phyloP scores from a whole-genome alignment of 2,888 invertebrate genomes.

The Eristalinus sepulchralis region DNA sequence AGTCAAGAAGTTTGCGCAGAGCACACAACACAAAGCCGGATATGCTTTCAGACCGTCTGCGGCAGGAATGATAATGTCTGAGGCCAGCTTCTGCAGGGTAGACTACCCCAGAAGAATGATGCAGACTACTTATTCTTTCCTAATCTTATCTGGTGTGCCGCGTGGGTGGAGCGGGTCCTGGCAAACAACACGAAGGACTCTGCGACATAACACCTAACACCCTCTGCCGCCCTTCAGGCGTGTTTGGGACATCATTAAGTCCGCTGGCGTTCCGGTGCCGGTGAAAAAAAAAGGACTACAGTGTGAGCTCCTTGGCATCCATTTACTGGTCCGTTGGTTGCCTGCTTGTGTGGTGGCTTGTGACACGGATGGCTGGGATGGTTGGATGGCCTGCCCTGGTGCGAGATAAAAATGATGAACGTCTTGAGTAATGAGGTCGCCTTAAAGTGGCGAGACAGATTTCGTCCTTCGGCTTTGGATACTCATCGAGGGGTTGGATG shows the following conservation, averaged over 20 bases:
- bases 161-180: conserved; percentile 43
- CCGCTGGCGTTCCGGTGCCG: conserved; percentile 42
- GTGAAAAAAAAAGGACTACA: conserved; percentile 6
- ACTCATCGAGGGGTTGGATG: conserved; percentile 25
- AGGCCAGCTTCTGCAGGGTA: conserved; percentile 51
- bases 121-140: conserved; percentile 68
- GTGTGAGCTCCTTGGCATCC: conserved; percentile 57
- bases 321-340: conserved; percentile 54
- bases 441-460: conserved; percentile 69
- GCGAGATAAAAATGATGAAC: conserved; percentile 70
- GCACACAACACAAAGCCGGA: conserved; percentile 52
- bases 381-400: conserved; percentile 34
- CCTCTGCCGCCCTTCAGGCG: background rate
- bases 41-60: conserved; percentile 56
- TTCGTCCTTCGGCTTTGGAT: conserved; percentile 56
- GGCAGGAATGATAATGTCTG: conserved; percentile 61
- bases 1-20: conserved; percentile 24
- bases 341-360: conserved; percentile 33
- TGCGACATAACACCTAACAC: conserved; percentile 34
- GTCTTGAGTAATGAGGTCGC: conserved; percentile 70
- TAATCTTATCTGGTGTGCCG: conserved; percentile 60
- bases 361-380: background rate
- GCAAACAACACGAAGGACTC: conserved; percentile 18
- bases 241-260: conserved; percentile 69
- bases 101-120: conserved; percentile 64